Evolutionary conservation across 2,888 invertebrate species (phyloP), one percentile per base, ranked within the genome.

Genomic region (Anthrax anthrax): DNA sequence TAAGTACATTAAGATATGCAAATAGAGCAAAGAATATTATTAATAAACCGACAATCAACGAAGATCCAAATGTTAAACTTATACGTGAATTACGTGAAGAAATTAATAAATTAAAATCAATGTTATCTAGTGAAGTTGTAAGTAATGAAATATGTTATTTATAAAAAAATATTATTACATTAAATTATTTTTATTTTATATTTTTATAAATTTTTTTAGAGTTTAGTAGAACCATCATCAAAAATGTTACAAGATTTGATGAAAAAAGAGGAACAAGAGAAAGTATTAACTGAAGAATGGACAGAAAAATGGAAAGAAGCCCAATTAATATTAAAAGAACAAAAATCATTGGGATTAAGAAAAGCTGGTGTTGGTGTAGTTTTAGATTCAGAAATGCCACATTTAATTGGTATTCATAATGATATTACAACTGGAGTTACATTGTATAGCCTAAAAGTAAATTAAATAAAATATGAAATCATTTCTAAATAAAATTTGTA

Each of bases 301-400:
- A 82, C 87, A 13, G 88, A 90, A 62, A 91, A 91, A 63, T 92
- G 92, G 92, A 76, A 86, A 43, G 87, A 87, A 60, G 88, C 90
- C 1, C 89, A 90, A 61, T 82, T 83, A 56, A 90, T 90, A 55
- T 69, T 89, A 34, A 81, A 88, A 61, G 91, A 92, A 60, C 89
- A 91, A 66, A 81, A 84, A 60, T 86, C 89, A 5, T 70, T 90
- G 23, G 91, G 89, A 0, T 69, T 92, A 47, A 72, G 91, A 38
- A 91, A 90, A 69, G 84, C 89, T 39, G 88, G 88, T 0, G 78
- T 85, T 1, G 92, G 92, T 1, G 89, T 91, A 0, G 87, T 90
- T 2, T 69, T 90, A 42, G 89, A 90, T 65, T 90, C 90, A 0
- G 89, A 90, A 60, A 81, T 86, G 75, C 92, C 92, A 0, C 92